Base-by-base conservation (phyloP, 2,113 vertebrate genomes). In the Nothobranchius kuhntae region DNA sequence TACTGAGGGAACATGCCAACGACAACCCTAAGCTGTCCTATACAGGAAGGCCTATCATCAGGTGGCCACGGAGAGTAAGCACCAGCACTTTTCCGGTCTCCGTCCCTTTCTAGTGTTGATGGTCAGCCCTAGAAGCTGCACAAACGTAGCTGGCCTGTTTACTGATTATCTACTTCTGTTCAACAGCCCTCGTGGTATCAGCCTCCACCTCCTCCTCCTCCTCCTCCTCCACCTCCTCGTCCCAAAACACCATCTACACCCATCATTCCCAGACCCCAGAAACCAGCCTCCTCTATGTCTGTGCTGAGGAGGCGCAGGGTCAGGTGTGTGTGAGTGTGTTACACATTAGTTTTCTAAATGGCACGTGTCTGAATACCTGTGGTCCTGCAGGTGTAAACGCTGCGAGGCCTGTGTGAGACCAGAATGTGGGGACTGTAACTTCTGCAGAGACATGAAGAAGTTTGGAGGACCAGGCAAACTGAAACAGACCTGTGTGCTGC, bases 371-470 rank as follows among this genome's bases (percentile, higher is more conserved):
- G 4, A 40, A 9, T 40, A 40, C 38, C 38, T 40, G 3, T 46
- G n/a, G 0, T 52, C 56, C 2, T 54, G 6, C 65, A 91, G 89
- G 13, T 99, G 96, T 84, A 94, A 96, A 11, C 97, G 96, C 78
- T 99, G 97, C 75, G 95, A 95, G 76, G 95, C 96, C 15, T 99
- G 97, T 72, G 87, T 96, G 78, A 95, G 97, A 62, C 87, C 94
- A 1, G 96, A 96, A 85, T 98, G 97, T 56, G 96, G 96, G 45
- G 94, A 96, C 64, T 99, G 97, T 82, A 95, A 96, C 90, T 99
- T 96, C 86, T 98, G 96, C 92, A 93, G 93, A 68, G 96, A 98
- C 89, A 98, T 98, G 96, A 96, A 96, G 90, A 98, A 97, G 81
- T 97, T 96, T 7, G 96, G 96, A 0, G 96, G 96, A 0, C 96